Evolutionary conservation across 2,797 vertebrate genomes (phyloP), one percentile per base, ranked within the genome.

Genomic region (Halcyon chelicuti): DNA sequence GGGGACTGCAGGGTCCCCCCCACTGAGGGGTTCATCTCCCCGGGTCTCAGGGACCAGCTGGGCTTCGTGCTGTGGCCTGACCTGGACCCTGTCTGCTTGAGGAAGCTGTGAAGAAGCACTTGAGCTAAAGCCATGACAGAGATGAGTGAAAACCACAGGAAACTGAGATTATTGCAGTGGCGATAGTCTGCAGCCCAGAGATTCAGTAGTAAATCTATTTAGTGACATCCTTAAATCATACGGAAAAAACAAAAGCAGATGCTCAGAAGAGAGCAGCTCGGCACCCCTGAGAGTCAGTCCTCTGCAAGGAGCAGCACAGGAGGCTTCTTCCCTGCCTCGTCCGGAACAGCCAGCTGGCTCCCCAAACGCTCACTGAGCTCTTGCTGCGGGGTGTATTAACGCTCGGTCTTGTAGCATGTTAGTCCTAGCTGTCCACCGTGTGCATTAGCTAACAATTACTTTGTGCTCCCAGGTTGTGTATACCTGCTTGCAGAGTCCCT

Each of bases 111-210:
- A 83, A 15, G 47, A 71, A 51, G 14, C 19, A 18, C 57, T 72
- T 35, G 39, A 65, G 39, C 44, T 92, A 71, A 52, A 82, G 42
- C 16, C 25, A 5, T 22, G 29, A 71, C 52, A 78, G 39, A 67
- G 21, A 55, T 15, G 29, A 78, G 29, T 72, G 46, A 60, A 91
- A 91, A n/a, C 11, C 25, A 47, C 42, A 77, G 55, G 40, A 60
- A 80, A 22, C 46, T 0, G 0, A 0, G 0, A 13, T 61, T 70
- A 42, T n/a, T 71, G 61, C 57, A 16, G 5, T 55, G 61, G 61
- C 74, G 81, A 67, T 31, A 71, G 18, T 21, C 42, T 2, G 11
- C 70, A 89, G 65, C 47, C 86, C 42, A 70, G 55, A 88, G 37
- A 57, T 77, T 91, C 17, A 54, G 40, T 22, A 31, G 13, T 23